Base-by-base conservation (phyloP, 2,888 invertebrate species). In the Drosophila robusta region DNA sequence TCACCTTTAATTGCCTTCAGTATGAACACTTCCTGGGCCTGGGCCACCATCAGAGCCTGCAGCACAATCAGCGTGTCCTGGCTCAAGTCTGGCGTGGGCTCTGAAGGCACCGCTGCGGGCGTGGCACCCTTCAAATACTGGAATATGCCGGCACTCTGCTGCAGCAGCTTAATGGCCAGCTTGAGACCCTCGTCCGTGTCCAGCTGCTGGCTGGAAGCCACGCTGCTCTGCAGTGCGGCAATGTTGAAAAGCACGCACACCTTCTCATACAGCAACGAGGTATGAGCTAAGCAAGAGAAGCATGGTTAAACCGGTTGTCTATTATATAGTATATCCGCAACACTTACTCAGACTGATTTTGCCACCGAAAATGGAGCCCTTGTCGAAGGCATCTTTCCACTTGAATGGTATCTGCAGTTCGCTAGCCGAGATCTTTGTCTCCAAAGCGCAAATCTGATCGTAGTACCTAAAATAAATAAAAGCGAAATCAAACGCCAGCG, bases 381-480 rank as follows among this genome's bases (percentile, higher is more conserved):
- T 97, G 92, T 99, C 98, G 91, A 99, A 99, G 0, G 99, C 99
- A 95, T 99, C 99, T 93, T 98, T 98, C 99, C 99, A 99, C 92
- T 99, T 99, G 93, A 99, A 99, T 4, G 98, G 97, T 75, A 99
- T 97, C 92, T 97, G 97, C 58, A 99, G 95, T 92, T 99, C 99
- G 83, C 97, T 96, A 1, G 97, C 95, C 1, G 99, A 98, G 77
- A 99, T 95, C 93, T 99, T 99, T 61, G 95, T 94, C 93, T 99
- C 99, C 91, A 99, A 93, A 7, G 97, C 95, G 78, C 95, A 95
- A 65, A 99, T 93, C 92, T 99, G 99, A 93, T 99, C 99, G 93
- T 98, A 98, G 93, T 99, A 99, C 88, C 99, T 99, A 39, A 93
- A 76, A 50, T 56, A 51, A 61, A 57, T 36, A 69, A 55, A 55